Base-by-base conservation (phyloP, 2,888 invertebrate genomes). In the Quadroppia sp. region DNA sequence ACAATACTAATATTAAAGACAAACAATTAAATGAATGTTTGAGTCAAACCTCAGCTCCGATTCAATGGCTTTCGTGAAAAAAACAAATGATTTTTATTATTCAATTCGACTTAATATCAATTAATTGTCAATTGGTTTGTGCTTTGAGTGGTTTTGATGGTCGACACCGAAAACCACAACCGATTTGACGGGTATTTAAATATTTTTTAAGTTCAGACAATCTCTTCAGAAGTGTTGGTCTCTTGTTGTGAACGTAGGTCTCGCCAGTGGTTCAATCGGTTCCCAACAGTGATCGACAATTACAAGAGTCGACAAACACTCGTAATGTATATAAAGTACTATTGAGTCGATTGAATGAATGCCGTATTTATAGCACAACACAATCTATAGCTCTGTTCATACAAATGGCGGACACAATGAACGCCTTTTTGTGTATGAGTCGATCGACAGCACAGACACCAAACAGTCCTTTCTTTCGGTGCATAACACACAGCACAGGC, bases 391-490 rank as follows among this genome's bases (percentile, higher is more conserved):
- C 9, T 13, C 25, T 30, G 15, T 15, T 28, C 13, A 23, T 40
- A 32, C 36, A 64, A 64, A 64, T 64, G 64, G 64, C 64, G 64
- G 40, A 64, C 64, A 64, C 64, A 64, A 64, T 64, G 64, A 64
- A 64, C 64, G 64, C 64, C 64, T 64, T 64, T 64, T 64, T 40
- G 36, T 64, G n/a, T 32, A n/a, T 48, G 48, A 20, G 48, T 48
- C 20, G 20, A 48, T 25, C 13, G 23, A 56, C 28, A 28, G 30
- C 56, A 45, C 56, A 56, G 23, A 13, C 56, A 2, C 15, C 45
- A 45, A 45, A 36, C 36, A 36, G 11, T 45, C 15, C 53, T 56
- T 56, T 56, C 56, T 56, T 56, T 56, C 56, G 56, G 56, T 56
- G 56, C 56, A 28, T 56, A 28, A 56, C 56, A 56, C 56, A 56